Base-by-base conservation (phyloP, 2,113 vertebrate genomes). In the Phrynosoma blainvillii region DNA sequence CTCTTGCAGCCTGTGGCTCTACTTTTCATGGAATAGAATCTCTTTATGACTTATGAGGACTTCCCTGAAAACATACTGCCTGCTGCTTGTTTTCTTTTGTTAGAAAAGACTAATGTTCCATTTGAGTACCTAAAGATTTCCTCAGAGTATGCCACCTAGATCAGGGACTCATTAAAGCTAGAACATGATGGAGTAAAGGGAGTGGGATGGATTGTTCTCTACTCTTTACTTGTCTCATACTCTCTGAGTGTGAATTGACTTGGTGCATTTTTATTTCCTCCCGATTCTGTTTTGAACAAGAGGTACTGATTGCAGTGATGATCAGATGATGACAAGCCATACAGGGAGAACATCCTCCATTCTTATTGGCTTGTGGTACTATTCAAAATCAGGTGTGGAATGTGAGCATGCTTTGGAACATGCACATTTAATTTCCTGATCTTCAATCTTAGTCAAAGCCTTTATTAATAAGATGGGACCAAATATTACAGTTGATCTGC, bases 381-480 rank as follows among this genome's bases (percentile, higher is more conserved):
- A 79, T n/a, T 47, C 65, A 76, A 80, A 40, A 0, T 56, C 42
- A 30, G 13, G 20, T 4, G 52, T 42, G 78, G 18, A 73, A 30
- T 14, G 21, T 40, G 30, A 68, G 30, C 36, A 52, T 5, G 23
- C 23, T 36, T 75, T 59, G 18, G 70, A 32, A 10, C n/a, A 82
- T 68, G 27, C 0, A 30, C 56, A 23, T 78, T 87, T 70, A 66
- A 21, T 88, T 88, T 88, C 62, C 23, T 13, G 20, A 62, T 36
- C 79, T 62, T 0, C 75, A 32, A 62, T 89, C 79, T 82, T 36
- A 9, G 75, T 79, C 52, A 65, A 52, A 62, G 27, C 40, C 78
- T 79, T 77, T 89, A 62, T 89, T 78, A 73, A 83, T 59, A 86
- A 20, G 9, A 25, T 12, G 4, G 20, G 85, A 32, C 40, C 14